Conservation (phyloP, 2,888 invertebrate species). For the Dolichopus griseipennis region DNA sequence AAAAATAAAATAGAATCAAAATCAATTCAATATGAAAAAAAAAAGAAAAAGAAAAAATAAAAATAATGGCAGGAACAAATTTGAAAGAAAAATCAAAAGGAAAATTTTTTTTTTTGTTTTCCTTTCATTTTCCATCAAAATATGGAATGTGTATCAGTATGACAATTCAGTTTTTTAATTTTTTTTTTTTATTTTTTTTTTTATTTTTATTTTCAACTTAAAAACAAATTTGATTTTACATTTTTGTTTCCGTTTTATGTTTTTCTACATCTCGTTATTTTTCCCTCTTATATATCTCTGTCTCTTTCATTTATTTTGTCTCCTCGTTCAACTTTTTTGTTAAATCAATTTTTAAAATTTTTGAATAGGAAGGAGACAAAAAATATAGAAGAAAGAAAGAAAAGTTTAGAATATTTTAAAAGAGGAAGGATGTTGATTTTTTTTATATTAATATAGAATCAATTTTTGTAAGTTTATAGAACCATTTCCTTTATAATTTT, state of each 20-base stretch:
- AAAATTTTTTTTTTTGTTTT: not conserved
- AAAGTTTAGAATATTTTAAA: not conserved
- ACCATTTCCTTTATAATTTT: too few relatives aligned
- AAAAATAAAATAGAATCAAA: not conserved
- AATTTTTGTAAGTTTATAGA: too few relatives aligned
- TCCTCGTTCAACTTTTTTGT: too few relatives aligned
- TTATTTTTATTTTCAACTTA: not conserved
- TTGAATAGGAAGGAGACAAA: too few relatives aligned
- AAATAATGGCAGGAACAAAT: not conserved
- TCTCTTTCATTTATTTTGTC: too few relatives aligned
- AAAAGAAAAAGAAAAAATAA: not conserved
- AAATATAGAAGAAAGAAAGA: too few relatives aligned
- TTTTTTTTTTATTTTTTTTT: not conserved
- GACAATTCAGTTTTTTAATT: not conserved
- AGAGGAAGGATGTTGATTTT: not conserved
- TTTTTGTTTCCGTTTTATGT: not conserved
- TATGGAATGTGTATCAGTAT: not conserved
- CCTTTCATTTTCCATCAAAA: not conserved
- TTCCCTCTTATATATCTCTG: too few relatives aligned
- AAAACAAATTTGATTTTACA: not conserved
- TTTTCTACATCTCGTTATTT: too few relatives aligned
- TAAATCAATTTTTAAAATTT: too few relatives aligned
- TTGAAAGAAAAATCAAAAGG: not conserved
- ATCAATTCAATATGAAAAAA: not conserved
- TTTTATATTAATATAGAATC: too few relatives aligned